phyloP scores from a whole-genome alignment of 30 jellyfish, hydroid and myxozoan genomes.

The Aurelia sp. region DNA sequence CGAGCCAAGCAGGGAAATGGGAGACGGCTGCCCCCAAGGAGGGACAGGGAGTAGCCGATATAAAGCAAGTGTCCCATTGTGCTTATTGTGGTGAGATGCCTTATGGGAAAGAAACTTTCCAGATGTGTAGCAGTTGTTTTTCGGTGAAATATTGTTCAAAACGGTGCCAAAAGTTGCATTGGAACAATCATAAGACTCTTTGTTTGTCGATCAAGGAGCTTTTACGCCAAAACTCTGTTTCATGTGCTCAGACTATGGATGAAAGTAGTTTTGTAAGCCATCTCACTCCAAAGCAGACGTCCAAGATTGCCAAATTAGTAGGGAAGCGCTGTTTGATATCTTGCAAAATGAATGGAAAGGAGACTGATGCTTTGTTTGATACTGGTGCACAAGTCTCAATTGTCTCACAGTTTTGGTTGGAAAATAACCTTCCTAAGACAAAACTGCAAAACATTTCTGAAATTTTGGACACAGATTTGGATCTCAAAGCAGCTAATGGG shows the following conservation, averaged over 20 bases:
- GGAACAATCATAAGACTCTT: slow-evolving; percentile 33
- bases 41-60: no score
- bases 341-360: slow-evolving; percentile 8
- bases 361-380: slow-evolving; percentile 29
- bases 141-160: no score
- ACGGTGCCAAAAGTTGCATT: slow-evolving; percentile 18
- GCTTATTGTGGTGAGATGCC: no score
- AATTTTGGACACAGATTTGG: slow-evolving; percentile 2
- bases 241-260: neutral
- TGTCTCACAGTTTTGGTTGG: slow-evolving; percentile 29
- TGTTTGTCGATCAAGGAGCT: neutral
- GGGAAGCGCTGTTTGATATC: slow-evolving; percentile 14
- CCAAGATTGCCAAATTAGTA: slow-evolving; percentile 28
- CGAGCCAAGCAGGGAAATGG: neutral
- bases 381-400: slow-evolving; percentile 56
- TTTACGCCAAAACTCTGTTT: neutral
- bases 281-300: slow-evolving; percentile 36
- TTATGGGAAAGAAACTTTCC: no score
- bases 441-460: slow-evolving; percentile 36
- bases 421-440: slow-evolving; percentile 6
- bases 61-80: no score
- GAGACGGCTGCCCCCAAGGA: no score
- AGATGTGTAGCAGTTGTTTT: no score
- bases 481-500: slow-evolving; percentile 44
- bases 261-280: slow-evolving; percentile 16